Base-by-base conservation (phyloP, 2,113 vertebrate species). In the Neopipo cinnamomea region DNA sequence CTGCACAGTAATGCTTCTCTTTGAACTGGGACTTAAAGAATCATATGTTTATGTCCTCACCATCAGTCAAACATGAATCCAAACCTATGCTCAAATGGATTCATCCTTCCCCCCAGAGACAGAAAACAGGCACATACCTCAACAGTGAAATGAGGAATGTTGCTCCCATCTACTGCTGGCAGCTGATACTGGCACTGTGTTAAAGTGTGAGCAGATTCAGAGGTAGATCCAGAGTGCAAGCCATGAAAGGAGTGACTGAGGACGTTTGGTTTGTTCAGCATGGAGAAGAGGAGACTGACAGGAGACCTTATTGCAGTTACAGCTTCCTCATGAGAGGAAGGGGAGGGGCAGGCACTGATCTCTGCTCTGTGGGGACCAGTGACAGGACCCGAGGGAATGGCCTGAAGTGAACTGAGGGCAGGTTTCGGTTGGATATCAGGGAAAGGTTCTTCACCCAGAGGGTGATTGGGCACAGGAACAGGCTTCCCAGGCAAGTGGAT, bases 331-430 rank as follows among this genome's bases (percentile, higher is more conserved):
- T 4, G 4, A 74, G 10, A 15, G 12, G 35, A 65, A 5, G 22
- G 66, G 42, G 23, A 30, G 19, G 12, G 28, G 3, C 28, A 82
- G 70, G 2, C 28, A 52, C 12, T 46, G 46, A 52, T n/a, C 42
- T 27, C 67, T 56, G 1, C 30, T 58, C 31, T 74, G 27, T 6
- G 18, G 12, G 58, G 31, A 50, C 37, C 67, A 74, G 44, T 28
- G 46, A 4, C 33, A 52, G 0, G 0, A 13, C 27, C 4, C 0
- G 0, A 30, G 23, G 33, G 23, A 42, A 81, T 6, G 12, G 2
- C 12, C 33, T 46, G 19, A 39, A 75, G 28, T 1, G 52, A 28
- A 67, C 23, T 22, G 12, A 5, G 13, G 20, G 22, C 11, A 82
- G 39, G 33, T 28, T 74, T 14, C 52, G 28, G 8, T 10, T 52